Percentiles rank a stretch among this genome's conserved stretches.
Evolutionary conservation across 2,888 invertebrate genomes (phyloP).

Genomic region (Cerceris ruficornis): DNA sequence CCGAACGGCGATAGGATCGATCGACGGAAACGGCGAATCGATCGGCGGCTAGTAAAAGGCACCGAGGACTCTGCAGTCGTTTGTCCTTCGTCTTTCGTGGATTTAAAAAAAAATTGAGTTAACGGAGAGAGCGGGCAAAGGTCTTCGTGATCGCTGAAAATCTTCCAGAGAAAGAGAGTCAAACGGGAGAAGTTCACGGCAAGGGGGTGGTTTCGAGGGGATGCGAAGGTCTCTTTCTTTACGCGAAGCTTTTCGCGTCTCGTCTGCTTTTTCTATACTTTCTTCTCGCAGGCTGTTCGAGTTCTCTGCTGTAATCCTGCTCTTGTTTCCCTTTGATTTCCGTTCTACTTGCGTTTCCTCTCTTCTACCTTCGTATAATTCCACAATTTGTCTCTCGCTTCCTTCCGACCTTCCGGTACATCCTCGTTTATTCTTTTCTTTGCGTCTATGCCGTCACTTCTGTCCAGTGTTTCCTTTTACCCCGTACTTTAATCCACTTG

Average conservation of each 20-base stretch:
- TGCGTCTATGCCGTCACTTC: neutral
- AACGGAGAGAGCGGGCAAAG: conserved; percentile 22
- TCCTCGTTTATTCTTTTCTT: neutral
- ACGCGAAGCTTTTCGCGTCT: neutral
- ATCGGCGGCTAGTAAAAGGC: conserved; percentile 9
- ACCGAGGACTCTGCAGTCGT: conserved; percentile 16
- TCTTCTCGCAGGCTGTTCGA: too few species aligned
- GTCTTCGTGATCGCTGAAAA: conserved; percentile 22
- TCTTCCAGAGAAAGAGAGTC: conserved; percentile 12
- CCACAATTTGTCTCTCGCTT: too few species aligned
- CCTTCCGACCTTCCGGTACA: too few species aligned
- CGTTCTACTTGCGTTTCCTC: too few species aligned
- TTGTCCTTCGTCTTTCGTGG: conserved; percentile 33
- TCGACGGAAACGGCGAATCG: conserved; percentile 24
- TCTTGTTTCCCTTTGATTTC: too few species aligned
- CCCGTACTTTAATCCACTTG: neutral
- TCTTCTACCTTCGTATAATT: too few species aligned
- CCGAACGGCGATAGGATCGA: conserved; percentile 49
- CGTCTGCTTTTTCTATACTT: too few species aligned
- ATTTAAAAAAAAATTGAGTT: conserved; percentile 62
- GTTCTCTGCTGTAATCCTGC: too few species aligned
- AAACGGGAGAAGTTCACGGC: neutral
- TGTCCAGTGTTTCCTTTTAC: neutral
- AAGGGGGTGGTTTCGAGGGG: neutral
- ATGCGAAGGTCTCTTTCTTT: neutral